Percentiles rank a stretch among this genome's conserved stretches.
Evolutionary conservation across 2,113 vertebrate species (phyloP).

Genomic region (Cheirogaleus medius): DNA sequence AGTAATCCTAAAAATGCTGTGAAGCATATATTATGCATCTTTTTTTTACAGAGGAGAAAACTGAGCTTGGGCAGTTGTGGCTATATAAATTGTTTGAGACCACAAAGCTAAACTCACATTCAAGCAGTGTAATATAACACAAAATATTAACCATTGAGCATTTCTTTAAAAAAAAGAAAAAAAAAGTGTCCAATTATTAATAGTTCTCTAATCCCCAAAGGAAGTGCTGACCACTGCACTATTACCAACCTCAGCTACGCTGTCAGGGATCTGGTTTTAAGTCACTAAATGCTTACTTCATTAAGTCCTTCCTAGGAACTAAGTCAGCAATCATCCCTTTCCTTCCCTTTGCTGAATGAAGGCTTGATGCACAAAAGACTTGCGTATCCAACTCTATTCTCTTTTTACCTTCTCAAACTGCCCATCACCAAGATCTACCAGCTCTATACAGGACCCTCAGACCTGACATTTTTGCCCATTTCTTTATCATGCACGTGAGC

Average conservation of each 20-base stretch:
- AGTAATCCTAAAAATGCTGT: background rate
- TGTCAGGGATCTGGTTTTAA: conserved; percentile 27
- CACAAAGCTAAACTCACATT: conserved; percentile 13
- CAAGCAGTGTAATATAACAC: background rate
- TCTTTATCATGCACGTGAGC: background rate
- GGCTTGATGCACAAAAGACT: background rate
- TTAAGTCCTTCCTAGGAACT: conserved; percentile 69
- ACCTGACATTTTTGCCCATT: background rate
- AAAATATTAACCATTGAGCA: background rate
- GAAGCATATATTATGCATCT: background rate
- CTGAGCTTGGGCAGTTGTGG: background rate
- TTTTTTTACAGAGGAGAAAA: conserved; percentile 28
- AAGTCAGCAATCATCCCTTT: conserved; percentile 74
- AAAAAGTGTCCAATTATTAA: background rate
- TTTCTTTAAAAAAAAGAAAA: background rate
- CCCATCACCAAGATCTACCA: background rate
- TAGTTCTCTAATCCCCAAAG: conserved; percentile 40
- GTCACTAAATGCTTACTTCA: conserved; percentile 70
- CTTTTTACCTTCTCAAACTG: background rate
- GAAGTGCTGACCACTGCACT: conserved; percentile 63
- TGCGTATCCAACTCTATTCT: background rate
- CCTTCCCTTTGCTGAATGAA: conserved; percentile 71
- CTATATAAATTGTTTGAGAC: background rate
- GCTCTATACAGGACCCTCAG: background rate
- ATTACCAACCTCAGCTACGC: conserved; percentile 2